Conservation (phyloP, 2,888 invertebrate genomes). For the Tinea semifulvella region DNA sequence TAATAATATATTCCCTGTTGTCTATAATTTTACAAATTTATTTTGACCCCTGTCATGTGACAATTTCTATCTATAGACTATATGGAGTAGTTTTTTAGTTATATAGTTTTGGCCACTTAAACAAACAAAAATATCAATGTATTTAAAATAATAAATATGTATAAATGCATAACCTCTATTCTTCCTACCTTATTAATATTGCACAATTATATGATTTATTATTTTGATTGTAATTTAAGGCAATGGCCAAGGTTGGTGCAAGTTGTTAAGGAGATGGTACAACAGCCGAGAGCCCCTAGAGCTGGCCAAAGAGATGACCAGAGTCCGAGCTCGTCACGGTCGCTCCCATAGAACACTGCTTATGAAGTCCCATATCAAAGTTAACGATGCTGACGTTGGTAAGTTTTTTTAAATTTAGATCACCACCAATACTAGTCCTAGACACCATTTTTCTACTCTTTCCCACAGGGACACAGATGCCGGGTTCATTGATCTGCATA, state of each 20-base stretch:
- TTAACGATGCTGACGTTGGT: constrained; percentile 55
- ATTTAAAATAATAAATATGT: not conserved
- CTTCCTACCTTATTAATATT: not conserved
- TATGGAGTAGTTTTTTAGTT: not conserved
- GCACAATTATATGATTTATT: not conserved
- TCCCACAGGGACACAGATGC: too few species aligned
- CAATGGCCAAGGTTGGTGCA: constrained; percentile 71
- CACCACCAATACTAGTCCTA: too few species aligned
- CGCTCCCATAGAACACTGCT: constrained; percentile 79
- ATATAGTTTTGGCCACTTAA: not conserved
- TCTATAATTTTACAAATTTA: too few species aligned
- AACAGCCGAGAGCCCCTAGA: constrained; percentile 65
- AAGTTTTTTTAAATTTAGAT: constrained; percentile 21
- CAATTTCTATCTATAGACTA: not conserved
- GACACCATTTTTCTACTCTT: too few species aligned
- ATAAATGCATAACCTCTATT: not conserved
- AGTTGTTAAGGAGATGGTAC: constrained; percentile 73
- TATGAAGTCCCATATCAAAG: constrained; percentile 68
- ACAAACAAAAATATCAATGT: not conserved
- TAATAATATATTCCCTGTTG: too few species aligned
- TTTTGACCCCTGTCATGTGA: too few species aligned
- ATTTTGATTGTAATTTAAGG: constrained; percentile 29
- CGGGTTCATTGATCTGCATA: too few species aligned
- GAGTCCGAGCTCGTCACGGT: constrained; percentile 69
- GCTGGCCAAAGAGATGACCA: constrained; percentile 70